These are phyloP conservation scores for Chelmon rostratus DNA, from an alignment of 2,797 vertebrate genomes.

Conservation along the genomic window DNA sequence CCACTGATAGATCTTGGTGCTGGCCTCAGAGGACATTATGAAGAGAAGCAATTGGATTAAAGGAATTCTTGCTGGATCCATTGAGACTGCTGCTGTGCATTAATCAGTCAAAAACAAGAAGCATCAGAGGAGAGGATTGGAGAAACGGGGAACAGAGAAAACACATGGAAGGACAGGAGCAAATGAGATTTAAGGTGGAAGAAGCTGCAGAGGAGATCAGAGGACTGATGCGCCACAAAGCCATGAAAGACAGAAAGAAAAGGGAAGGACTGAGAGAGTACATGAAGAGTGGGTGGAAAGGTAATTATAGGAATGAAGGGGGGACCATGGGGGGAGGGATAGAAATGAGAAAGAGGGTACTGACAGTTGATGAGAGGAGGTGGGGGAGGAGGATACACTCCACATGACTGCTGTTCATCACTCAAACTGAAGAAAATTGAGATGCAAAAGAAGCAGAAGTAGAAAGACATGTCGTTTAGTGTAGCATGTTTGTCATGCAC, in stretches of 20 bases:
- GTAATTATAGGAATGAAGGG: slow-evolving; percentile 31
- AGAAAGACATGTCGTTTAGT: background rate
- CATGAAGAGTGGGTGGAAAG: slow-evolving; percentile 17
- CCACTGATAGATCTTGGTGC: slow-evolving; percentile 1
- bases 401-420: background rate
- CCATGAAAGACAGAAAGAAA: background rate
- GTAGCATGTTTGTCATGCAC: background rate
- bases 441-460: background rate
- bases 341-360: background rate
- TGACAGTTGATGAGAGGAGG: background rate
- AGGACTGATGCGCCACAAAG: background rate
- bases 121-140: slow-evolving; percentile 31
- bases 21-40: slow-evolving; percentile 34
- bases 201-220: background rate
- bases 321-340: background rate
- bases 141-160: background rate
- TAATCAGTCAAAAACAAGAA: slow-evolving; percentile 29
- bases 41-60: slow-evolving; percentile 55
- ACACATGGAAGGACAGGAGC: background rate
- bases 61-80: slow-evolving; percentile 27
- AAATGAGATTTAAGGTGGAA: background rate
- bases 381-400: background rate
- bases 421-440: slow-evolving; percentile 8
- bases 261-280: background rate
- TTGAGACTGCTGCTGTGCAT: slow-evolving; percentile 13